These are phyloP conservation scores for Euzophera pinguis DNA, from an alignment of 2,888 invertebrate species.

Conservation along the genomic window DNA sequence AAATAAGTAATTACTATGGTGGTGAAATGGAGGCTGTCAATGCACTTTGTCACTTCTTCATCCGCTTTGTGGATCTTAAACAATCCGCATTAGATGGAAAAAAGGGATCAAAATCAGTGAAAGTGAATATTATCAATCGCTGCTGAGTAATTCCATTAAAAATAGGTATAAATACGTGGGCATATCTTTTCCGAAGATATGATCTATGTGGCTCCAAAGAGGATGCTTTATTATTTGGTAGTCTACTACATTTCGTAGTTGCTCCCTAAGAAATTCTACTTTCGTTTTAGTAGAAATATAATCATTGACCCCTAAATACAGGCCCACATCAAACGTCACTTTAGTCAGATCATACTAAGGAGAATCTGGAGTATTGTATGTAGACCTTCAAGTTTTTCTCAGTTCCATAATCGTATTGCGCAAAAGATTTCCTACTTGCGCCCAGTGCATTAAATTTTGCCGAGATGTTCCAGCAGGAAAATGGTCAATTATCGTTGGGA, in stretches of 20 bases:
- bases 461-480: constrained; percentile 29
- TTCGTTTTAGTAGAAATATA: constrained; percentile 34
- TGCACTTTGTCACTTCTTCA: too few species aligned
- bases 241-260: neutral
- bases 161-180: constrained; percentile 1
- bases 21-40: too few species aligned
- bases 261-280: constrained; percentile 26
- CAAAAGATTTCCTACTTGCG: constrained; percentile 30
- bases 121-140: neutral
- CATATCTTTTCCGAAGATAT: constrained; percentile 1
- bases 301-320: constrained; percentile 41
- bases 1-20: too few species aligned
- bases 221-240: neutral
- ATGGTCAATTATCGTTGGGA: constrained; percentile 20
- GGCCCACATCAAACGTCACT: constrained; percentile 33
- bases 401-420: constrained; percentile 29
- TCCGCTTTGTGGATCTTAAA: too few species aligned
- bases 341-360: constrained; percentile 32
- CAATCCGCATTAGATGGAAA: too few species aligned
- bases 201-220: constrained; percentile 19
- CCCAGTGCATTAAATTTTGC: constrained; percentile 30
- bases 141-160: neutral
- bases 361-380: constrained; percentile 25
- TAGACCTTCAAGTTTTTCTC: constrained; percentile 24
- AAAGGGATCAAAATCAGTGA: too few species aligned